Conservation (phyloP, 2,797 vertebrate species). For the Syngnathus acus region DNA sequence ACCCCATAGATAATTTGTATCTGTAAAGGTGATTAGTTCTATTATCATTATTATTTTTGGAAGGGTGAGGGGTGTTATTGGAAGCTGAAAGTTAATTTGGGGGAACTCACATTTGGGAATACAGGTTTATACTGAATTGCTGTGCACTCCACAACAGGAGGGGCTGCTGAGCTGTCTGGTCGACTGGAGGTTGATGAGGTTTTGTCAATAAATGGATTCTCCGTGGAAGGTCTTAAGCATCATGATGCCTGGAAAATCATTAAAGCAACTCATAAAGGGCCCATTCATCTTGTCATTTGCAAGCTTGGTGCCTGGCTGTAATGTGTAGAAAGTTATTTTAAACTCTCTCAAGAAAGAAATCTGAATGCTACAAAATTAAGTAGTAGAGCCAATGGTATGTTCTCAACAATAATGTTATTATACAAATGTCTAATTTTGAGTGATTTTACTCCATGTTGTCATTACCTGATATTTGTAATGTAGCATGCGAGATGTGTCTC, state of each 20-base stretch:
- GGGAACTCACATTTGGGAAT: not conserved
- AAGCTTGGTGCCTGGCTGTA: constrained; percentile 52
- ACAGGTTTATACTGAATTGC: not conserved
- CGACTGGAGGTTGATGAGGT: constrained; percentile 83
- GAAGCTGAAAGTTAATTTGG: too few relatives aligned
- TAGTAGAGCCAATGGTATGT: not conserved
- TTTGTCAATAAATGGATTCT: constrained; percentile 80
- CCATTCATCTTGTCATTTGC: constrained; percentile 79
- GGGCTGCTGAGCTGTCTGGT: constrained; percentile 81
- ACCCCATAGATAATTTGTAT: too few relatives aligned
- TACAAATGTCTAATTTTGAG: not conserved
- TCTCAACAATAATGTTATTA: not conserved
- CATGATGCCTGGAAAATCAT: constrained; percentile 91
- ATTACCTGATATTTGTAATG: not conserved
- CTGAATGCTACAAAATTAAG: not conserved
- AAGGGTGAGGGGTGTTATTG: too few relatives aligned
- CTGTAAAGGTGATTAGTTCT: constrained; percentile 77
- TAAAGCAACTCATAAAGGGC: constrained; percentile 80
- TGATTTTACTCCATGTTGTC: not conserved
- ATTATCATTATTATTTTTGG: not conserved
- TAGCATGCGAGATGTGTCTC: not conserved
- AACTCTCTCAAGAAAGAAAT: not conserved
- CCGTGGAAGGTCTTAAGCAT: constrained; percentile 82
- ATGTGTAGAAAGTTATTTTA: not conserved
- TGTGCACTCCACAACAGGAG: constrained; percentile 65